Evolutionary conservation across 1,140 invertebrate genomes (phyloP), one percentile per base, ranked within the genome.

Genomic region (Stegodyphus mimosarum): DNA sequence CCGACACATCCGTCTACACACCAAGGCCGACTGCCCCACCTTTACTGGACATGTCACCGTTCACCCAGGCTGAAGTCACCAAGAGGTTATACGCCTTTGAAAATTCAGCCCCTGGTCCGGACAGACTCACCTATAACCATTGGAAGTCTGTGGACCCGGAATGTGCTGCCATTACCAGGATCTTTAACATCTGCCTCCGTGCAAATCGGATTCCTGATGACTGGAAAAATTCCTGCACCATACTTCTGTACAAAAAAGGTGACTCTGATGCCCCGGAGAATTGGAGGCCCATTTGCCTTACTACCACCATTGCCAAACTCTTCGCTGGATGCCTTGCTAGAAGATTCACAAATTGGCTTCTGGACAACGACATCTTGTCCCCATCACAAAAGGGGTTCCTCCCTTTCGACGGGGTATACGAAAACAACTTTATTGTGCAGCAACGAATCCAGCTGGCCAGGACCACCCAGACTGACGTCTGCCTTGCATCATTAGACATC

Each of bases 401-500:
- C 10, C 72, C 50, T 18, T 18, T 11, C 17, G 72, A 74, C 11
- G 72, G 50, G 9, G 50, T 15, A 11, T 18, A 53, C 18, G 74
- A 76, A 48, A 11, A 76, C n/a, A 76, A 76, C 17, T 76, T 53
- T 17, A 13, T 74, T 13, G 50, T 74, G n/a, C 6, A 74, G 10
- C 6, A 18, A 6, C 6, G 52, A 6, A 53, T 74, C 18, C 6
- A 74, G 53, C 6, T 9, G 50, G 72, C 72, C 13, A 10, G 72
- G 7, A 7, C 6, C n/a, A 10, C 7, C 7, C 10, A 52, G 9
- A 52, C 5, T 5, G 50, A 52, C 9, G 13, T 51, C 6, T 51
- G 48, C 50, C 5, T 72, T 6, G 70, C 70, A 5, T 75, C 17
- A n/a, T 17, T 75, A 9, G 73, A 75, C 52, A 6, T 75, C n/a